Percentiles rank a stretch among this genome's conserved stretches.
These are phyloP conservation scores for Scolopax mira DNA, from an alignment of 2,113 vertebrate species.

Conservation along the genomic window DNA sequence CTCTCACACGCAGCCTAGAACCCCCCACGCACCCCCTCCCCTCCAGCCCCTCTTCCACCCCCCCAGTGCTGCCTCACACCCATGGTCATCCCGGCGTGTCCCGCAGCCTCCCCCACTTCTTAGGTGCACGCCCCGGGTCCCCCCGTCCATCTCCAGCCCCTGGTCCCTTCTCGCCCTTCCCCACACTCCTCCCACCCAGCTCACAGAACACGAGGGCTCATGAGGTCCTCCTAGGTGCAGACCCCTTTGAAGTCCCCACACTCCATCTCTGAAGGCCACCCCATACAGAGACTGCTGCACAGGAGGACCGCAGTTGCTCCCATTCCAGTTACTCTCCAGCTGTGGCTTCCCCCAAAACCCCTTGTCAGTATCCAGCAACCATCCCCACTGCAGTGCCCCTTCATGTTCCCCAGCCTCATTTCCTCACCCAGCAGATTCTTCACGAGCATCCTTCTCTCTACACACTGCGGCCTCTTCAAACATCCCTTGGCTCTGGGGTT, in stretches of 20 bases:
- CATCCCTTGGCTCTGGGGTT: background rate
- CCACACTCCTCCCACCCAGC: accelerated
- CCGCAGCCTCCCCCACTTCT: background rate
- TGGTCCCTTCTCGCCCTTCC: background rate
- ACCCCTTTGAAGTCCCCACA: background rate
- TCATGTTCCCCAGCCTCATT: background rate
- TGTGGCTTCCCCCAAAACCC: background rate
- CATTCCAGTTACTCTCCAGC: background rate
- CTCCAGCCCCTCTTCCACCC: background rate
- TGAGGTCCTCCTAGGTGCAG: background rate
- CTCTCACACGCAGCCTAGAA: background rate
- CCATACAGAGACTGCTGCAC: background rate
- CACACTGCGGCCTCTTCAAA: background rate
- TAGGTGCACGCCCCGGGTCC: no score
- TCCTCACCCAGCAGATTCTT: background rate
- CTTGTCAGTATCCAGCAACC: background rate
- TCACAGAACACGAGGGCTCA: background rate
- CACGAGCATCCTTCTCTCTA: background rate
- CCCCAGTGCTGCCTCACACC: background rate
- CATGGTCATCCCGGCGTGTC: background rate
- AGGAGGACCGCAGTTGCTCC: no score
- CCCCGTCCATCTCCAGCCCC: background rate
- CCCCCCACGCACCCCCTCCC: no score
- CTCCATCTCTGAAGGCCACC: background rate
- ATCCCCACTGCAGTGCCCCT: accelerated